Conservation (phyloP, 2,888 invertebrate genomes). For the Merodon equestris region DNA sequence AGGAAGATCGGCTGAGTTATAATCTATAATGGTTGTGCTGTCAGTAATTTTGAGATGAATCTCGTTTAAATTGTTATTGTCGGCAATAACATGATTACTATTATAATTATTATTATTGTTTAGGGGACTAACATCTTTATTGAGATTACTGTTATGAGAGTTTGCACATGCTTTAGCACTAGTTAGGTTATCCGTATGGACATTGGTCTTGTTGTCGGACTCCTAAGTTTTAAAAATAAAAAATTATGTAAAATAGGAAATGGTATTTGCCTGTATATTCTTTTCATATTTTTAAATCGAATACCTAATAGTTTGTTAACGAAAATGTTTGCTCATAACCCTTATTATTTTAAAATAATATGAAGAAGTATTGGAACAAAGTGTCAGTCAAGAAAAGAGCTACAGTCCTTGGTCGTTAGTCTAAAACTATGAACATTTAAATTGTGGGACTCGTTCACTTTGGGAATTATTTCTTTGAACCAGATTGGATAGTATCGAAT, state of each 20-base stretch:
- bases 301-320: no score
- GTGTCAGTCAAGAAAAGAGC: no score
- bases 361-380: no score
- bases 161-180: slow-evolving; percentile 53
- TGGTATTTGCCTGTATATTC: no score
- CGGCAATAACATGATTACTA: slow-evolving; percentile 42
- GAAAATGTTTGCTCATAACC: no score
- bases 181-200: slow-evolving; percentile 53
- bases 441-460: no score
- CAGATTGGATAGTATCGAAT: no score
- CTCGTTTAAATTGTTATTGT: slow-evolving; percentile 52
- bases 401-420: no score
- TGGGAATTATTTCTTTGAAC: no score
- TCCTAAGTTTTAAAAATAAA: slow-evolving; percentile 66
- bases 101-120: not conserved
- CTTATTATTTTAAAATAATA: no score
- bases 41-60: slow-evolving; percentile 48
- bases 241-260: slow-evolving; percentile 20
- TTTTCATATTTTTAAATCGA: no score
- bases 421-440: no score
- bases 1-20: slow-evolving; percentile 57
- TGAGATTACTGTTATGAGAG: slow-evolving; percentile 48
- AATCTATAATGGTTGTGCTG: slow-evolving; percentile 53
- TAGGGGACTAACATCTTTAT: slow-evolving; percentile 48
- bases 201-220: slow-evolving; percentile 67